These are phyloP conservation scores for Oreocharis arfaki DNA, from an alignment of 2,113 vertebrate species.

Conservation along the genomic window DNA sequence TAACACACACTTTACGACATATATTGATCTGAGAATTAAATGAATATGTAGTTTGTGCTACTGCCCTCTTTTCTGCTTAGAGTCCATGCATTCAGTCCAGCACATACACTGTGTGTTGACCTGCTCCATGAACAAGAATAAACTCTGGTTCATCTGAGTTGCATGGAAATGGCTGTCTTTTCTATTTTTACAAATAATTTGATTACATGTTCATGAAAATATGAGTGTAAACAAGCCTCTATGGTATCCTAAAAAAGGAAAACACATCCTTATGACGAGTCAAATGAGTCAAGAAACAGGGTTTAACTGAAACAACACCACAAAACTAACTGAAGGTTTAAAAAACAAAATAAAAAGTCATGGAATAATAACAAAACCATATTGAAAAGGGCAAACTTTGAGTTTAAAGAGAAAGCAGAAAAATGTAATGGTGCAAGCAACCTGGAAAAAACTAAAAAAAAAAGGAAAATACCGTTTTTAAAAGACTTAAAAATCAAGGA, in stretches of 20 bases:
- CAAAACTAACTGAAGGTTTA: neutral
- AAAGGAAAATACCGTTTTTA: neutral
- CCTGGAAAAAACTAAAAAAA: neutral
- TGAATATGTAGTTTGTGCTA: rapidly evolving
- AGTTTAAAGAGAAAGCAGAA: neutral
- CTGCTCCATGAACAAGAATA: neutral
- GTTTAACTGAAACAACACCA: neutral
- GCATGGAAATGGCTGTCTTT: neutral
- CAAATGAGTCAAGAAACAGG: neutral
- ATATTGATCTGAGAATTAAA: neutral
- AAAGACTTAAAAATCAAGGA: neutral
- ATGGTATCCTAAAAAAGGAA: neutral
- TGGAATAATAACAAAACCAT: neutral
- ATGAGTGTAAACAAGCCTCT: neutral
- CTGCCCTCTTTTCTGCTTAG: neutral
- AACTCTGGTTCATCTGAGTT: neutral
- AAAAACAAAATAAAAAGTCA: neutral
- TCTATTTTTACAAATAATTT: neutral
- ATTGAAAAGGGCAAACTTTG: rapidly evolving
- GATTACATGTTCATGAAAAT: neutral
- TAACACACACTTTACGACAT: neutral
- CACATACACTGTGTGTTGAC: rapidly evolving
- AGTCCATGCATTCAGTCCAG: rapidly evolving
- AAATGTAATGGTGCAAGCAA: neutral
- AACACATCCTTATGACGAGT: neutral